Base-by-base conservation (phyloP, 2,113 vertebrate species). In the Rhea americana region DNA sequence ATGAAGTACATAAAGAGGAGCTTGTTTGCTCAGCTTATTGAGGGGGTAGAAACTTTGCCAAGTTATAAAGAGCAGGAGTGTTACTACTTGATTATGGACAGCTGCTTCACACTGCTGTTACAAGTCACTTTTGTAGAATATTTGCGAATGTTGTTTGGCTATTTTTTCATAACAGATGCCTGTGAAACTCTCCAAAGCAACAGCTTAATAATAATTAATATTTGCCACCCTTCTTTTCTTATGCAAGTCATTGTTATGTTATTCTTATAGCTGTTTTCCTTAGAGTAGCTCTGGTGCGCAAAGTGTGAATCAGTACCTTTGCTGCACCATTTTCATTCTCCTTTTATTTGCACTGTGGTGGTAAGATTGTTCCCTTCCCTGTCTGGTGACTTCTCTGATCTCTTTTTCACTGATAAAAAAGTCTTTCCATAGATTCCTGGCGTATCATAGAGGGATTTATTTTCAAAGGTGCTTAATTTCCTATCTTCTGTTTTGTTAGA, bases 211-310 rank as follows among this genome's bases (percentile, higher is more conserved):
- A 66, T 45, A 88, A 73, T 73, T 17, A 13, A n/a, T 37, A 51
- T 93, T 95, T 78, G 73, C 58, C 81, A 82, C 86, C 83, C 15
- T 53, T 55, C 30, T 70, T 72, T 86, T 88, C 91, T 91, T 75
- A 1, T 16, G 74, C 62, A 92, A 92, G 48, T 39, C 37, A 68
- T 51, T 72, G 21, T 86, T 92, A 78, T 0, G 0, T 47, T 91
- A 77, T 71, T 39, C 73, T 55, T 71, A 90, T 85, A 96, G 90
- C 80, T 93, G 93, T 89, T 94, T 84, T 95, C 80, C 90, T 92
- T 93, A 79, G 21, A 85, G 66, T 48, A 89, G 62, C 25, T 20
- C 73, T 37, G 47, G 65, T 24, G 47, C 1, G 5, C 39, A 72
- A 82, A 78, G 53, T 12, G 32, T 24, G n/a, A n/a, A 82, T 41